Evolutionary conservation across 1,140 invertebrate species (phyloP).

Genomic region (Armadillidium nasatum): DNA sequence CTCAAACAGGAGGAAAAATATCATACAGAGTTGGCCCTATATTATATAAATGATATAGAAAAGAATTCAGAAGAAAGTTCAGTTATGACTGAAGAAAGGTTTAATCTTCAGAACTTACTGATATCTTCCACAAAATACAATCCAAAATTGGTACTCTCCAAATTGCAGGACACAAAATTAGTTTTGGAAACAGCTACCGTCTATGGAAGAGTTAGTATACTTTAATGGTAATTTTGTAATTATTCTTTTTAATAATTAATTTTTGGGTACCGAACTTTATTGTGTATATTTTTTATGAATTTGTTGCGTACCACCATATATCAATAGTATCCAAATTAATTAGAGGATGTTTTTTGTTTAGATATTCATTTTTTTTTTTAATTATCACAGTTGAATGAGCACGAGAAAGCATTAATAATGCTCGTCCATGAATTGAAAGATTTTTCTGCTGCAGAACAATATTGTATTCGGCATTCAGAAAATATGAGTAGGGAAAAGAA

Average conservation of each 20-base stretch:
- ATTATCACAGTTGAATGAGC: conserved; percentile 52
- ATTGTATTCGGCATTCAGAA: conserved; percentile 53
- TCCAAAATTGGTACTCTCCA: conserved; percentile 52
- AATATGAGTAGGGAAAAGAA: conserved; percentile 49
- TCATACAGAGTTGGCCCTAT: conserved; percentile 54
- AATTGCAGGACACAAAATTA: conserved; percentile 52
- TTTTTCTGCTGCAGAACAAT: conserved; percentile 53
- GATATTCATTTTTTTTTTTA: conserved; percentile 1
- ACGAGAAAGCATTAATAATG: conserved; percentile 55
- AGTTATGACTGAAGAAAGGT: conserved; percentile 44
- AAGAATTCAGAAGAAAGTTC: conserved; percentile 46
- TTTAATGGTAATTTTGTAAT: neutral
- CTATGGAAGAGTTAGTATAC: conserved; percentile 52
- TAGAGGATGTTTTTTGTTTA: neutral
- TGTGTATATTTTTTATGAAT: neutral
- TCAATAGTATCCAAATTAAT: neutral
- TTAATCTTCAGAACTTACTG: conserved; percentile 52
- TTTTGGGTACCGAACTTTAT: neutral
- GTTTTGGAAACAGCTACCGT: conserved; percentile 55
- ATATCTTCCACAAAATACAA: conserved; percentile 52
- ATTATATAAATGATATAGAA: conserved; percentile 53
- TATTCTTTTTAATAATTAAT: neutral
- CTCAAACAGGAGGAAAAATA: conserved; percentile 53
- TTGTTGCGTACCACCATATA: neutral
- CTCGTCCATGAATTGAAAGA: conserved; percentile 55